Evolutionary conservation across 2,113 vertebrate species (phyloP), one percentile per base, ranked within the genome.

Genomic region (Hippocampus abdominalis): DNA sequence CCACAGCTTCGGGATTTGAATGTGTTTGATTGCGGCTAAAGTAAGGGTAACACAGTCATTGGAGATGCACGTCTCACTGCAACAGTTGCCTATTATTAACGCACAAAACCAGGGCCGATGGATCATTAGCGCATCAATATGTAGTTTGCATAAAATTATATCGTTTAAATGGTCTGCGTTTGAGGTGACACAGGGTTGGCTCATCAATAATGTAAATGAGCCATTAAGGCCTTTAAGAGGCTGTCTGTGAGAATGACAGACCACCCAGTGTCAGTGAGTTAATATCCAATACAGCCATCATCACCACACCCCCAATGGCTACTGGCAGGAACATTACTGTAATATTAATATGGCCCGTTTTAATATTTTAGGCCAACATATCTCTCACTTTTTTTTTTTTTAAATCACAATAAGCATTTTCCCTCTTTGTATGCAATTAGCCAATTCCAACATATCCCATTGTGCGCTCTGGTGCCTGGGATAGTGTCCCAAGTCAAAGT

Each of bases 191-290:
- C 94, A 94, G 92, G 93, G 92, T 93, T 94, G 92, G 91, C 89
- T 96, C 93, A 96, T 98, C 91, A 95, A 98, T 98, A 97, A 98
- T 99, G 96, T 87, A 96, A 96, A 99, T 98, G 87, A 85, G 77
- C 81, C 92, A 91, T 94, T 94, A 94, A 92, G 92, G 91, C 92
- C 93, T 93, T 64, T 92, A 92, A 88, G 89, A 92, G 90, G 90
- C 91, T 91, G 93, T 95, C 94, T 92, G 84, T 93, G 91, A 89
- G 92, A 94, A 94, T 96, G 94, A 95, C 94, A 89, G 86, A 91
- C 87, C 93, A 89, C 91, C 87, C 90, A 84, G 84, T 81, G 23
- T 86, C 82, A 89, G 80, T 90, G 89, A 89, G 89, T 90, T 90
- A 87, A 90, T 87, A 84, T 86, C 86, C 89, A 82, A 84, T 87